These are phyloP conservation scores for Eubucco bourcierii DNA, from an alignment of 2,113 vertebrate species.

Conservation along the genomic window DNA sequence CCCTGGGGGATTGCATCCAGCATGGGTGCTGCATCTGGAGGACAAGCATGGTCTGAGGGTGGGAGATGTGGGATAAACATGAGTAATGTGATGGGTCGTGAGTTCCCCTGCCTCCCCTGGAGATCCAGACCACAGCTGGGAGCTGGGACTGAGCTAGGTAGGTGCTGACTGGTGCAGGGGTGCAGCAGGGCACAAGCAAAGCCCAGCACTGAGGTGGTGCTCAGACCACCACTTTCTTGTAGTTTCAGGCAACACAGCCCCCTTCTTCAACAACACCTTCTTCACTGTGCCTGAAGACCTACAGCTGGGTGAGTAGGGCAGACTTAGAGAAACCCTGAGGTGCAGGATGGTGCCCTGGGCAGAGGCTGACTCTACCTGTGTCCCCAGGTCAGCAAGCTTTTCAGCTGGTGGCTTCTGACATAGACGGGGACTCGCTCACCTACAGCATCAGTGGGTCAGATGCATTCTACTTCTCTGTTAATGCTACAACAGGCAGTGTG, in stretches of 20 bases:
- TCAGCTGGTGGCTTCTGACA: background rate
- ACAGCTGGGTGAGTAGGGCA: background rate
- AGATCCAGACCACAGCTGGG: background rate
- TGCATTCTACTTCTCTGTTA: background rate
- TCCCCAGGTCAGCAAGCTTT: conserved; percentile 27
- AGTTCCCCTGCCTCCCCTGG: background rate
- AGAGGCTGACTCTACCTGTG: background rate
- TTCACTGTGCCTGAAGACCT: conserved; percentile 17
- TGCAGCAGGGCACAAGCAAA: background rate
- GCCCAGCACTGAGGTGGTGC: fast-evolving
- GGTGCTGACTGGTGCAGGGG: fast-evolving
- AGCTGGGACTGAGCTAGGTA: background rate
- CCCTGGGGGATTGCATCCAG: background rate
- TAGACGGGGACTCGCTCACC: background rate
- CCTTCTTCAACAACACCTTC: background rate
- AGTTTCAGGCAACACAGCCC: conserved; percentile 54
- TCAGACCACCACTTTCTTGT: background rate
- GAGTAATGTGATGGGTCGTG: background rate
- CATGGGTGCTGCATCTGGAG: background rate
- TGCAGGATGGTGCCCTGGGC: fast-evolving
- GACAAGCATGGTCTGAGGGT: fast-evolving
- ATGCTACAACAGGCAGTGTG: background rate
- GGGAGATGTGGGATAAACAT: background rate
- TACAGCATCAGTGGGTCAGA: background rate
- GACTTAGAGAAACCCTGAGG: fast-evolving